A percentile compares a stretch with the other conserved stretches of the same genome.
These are phyloP conservation scores for Drosophila colorata DNA, from an alignment of 2,888 invertebrate genomes.

Conservation along the genomic window DNA sequence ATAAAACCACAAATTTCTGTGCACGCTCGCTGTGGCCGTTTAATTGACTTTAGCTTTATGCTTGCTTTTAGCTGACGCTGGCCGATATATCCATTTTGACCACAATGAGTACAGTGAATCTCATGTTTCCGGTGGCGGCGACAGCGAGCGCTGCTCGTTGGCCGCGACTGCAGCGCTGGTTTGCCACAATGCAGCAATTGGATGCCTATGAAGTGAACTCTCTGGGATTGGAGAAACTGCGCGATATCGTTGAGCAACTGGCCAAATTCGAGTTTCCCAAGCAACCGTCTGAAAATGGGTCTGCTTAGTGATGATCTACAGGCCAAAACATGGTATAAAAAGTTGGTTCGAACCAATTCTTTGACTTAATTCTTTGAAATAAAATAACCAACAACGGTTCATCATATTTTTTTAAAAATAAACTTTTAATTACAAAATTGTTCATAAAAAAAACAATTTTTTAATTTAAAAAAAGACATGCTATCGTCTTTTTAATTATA, in stretches of 20 bases:
- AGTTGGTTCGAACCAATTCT: too few species aligned
- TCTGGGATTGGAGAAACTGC: conserved; percentile 78
- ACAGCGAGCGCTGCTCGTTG: conserved; percentile 64
- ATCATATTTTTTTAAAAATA: too few species aligned
- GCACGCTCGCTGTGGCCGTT: conserved; percentile 8
- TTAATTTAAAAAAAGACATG: too few species aligned
- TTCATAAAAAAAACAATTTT: too few species aligned
- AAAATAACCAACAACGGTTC: too few species aligned
- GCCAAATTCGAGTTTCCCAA: conserved; percentile 82
- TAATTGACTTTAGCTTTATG: conserved; percentile 52
- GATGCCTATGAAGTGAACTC: conserved; percentile 79
- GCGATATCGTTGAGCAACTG: conserved; percentile 62
- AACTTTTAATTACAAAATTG: too few species aligned
- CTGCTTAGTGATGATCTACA: too few species aligned
- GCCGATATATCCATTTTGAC: conserved; percentile 86
- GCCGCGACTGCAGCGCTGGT: conserved; percentile 82
- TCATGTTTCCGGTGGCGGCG: conserved; percentile 84
- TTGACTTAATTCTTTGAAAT: too few species aligned
- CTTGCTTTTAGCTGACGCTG: conserved; percentile 81
- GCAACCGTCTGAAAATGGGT: not conserved
- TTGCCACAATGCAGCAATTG: conserved; percentile 75
- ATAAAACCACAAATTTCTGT: conserved; percentile 28
- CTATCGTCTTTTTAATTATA: too few species aligned
- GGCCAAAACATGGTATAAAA: too few species aligned
- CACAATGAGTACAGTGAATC: conserved; percentile 84